Conservation (phyloP, 30 jellyfish, hydroid and myxozoan genomes). For the Nemopilema nomurai region DNA sequence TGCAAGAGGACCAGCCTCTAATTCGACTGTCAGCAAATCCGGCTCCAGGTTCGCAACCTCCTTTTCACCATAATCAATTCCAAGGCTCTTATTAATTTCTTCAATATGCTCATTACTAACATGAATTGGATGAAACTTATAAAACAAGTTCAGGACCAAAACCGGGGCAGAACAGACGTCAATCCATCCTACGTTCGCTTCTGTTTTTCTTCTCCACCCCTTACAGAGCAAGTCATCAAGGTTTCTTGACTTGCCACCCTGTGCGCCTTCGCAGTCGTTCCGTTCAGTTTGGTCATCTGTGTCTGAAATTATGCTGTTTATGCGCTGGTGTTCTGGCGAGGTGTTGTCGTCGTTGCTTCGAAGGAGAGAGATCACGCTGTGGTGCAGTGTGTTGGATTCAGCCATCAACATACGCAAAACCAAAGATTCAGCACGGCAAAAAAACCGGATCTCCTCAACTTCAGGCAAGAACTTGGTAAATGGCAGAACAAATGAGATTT, state of each 20-base stretch:
- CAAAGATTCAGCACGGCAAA: slow-evolving; percentile 87
- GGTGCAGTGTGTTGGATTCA: slow-evolving; percentile 91
- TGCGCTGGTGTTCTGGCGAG: slow-evolving; percentile 44
- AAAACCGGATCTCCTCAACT: slow-evolving; percentile 66
- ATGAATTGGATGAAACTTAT: slow-evolving; percentile 86
- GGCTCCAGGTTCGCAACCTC: slow-evolving; percentile 77
- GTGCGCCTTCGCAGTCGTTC: slow-evolving; percentile 36
- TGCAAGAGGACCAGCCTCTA: slow-evolving; percentile 98
- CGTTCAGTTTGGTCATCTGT: slow-evolving; percentile 58
- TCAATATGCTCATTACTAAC: slow-evolving; percentile 52
- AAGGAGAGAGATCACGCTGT: slow-evolving; percentile 83
- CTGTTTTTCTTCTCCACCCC: slow-evolving; percentile 94
- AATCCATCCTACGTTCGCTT: slow-evolving; percentile 69
- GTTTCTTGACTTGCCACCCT: slow-evolving; percentile 29
- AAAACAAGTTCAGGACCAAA: slow-evolving; percentile 68
- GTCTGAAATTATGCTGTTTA: slow-evolving; percentile 70
- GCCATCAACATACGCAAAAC: slow-evolving; percentile 80
- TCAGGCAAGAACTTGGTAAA: slow-evolving; percentile 80
- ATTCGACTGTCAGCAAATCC: slow-evolving; percentile 81
- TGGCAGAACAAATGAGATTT: slow-evolving; percentile 79
- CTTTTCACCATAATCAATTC: slow-evolving; percentile 54
- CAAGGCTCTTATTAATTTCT: slow-evolving; percentile 65
- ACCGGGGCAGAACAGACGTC: slow-evolving; percentile 97
- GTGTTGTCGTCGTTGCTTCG: slow-evolving; percentile 60
- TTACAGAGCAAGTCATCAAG: slow-evolving; percentile 63